Percentiles rank a stretch among this genome's conserved stretches.
Conservation (phyloP, 2,888 invertebrate genomes). For the Dynastes hyllus region DNA sequence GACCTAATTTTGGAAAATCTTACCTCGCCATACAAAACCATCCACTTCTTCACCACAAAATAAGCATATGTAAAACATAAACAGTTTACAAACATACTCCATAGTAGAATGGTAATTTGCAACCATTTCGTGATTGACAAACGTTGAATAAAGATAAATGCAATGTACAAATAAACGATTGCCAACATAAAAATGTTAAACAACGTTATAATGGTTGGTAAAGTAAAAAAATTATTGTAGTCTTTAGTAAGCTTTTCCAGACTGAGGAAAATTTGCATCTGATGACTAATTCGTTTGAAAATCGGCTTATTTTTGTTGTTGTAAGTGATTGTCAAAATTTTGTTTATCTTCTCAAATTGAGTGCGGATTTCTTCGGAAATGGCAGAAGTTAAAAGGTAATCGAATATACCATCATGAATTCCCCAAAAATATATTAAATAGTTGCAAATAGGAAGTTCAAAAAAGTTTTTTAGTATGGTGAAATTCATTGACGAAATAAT, state of each 20-base stretch:
- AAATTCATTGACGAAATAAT: background rate
- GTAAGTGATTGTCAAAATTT: background rate
- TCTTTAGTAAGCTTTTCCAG: background rate
- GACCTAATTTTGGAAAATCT: background rate
- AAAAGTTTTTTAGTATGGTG: background rate
- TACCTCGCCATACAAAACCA: slow-evolving; percentile 3
- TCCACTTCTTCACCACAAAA: slow-evolving; percentile 4
- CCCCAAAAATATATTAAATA: slow-evolving; percentile 13
- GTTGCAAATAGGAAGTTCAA: background rate
- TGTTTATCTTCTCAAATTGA: background rate
- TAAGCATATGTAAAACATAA: slow-evolving; percentile 16
- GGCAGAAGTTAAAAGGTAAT: background rate
- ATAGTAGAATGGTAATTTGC: background rate
- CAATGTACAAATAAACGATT: slow-evolving; percentile 1
- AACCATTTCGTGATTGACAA: background rate
- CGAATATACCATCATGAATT: slow-evolving; percentile 12
- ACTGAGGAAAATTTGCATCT: background rate
- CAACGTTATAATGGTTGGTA: background rate
- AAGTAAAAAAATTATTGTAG: background rate
- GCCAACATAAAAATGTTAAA: background rate
- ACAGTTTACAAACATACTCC: background rate
- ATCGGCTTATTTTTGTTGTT: background rate
- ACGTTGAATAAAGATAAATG: background rate
- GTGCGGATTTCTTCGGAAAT: background rate
- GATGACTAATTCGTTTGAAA: background rate